Percentiles rank a stretch among this genome's conserved stretches.
Evolutionary conservation across 2,888 invertebrate genomes (phyloP).

Genomic region (Galeruca laticollis): DNA sequence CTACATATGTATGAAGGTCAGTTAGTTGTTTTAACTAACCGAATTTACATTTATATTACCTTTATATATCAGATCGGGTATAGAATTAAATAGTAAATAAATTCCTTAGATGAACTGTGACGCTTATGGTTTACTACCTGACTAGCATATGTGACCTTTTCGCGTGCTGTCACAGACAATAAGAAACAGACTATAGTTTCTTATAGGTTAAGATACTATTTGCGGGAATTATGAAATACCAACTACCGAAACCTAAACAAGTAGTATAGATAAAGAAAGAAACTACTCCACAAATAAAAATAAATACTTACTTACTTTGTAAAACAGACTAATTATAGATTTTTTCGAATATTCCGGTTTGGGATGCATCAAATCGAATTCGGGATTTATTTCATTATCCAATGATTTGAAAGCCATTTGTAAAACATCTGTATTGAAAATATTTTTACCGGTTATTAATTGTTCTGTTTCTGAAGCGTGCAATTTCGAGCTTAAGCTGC

Average conservation of each 20-base stretch:
- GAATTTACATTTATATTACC: too few species aligned
- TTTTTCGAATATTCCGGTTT: slow-evolving; percentile 76
- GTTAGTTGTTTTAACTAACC: too few species aligned
- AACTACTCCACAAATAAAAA: not conserved
- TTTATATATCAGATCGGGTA: too few species aligned
- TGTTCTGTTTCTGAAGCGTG: slow-evolving; percentile 70
- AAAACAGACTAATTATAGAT: slow-evolving; percentile 81
- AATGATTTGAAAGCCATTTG: slow-evolving; percentile 67
- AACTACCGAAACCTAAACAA: not conserved
- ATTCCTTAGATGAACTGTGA: too few species aligned
- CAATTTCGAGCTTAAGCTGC: slow-evolving; percentile 70
- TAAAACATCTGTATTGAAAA: slow-evolving; percentile 63
- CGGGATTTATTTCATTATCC: slow-evolving; percentile 73
- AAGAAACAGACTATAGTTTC: too few species aligned
- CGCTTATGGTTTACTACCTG: too few species aligned
- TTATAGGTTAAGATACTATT: too few species aligned
- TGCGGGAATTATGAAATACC: not conserved
- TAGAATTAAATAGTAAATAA: too few species aligned
- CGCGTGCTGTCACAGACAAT: too few species aligned
- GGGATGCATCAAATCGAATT: slow-evolving; percentile 74
- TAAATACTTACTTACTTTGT: slow-evolving; percentile 72
- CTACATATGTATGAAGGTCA: too few species aligned
- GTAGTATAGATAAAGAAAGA: not conserved
- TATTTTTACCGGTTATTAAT: slow-evolving; percentile 64
- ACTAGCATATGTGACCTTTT: too few species aligned